A percentile compares a stretch with the other conserved stretches of the same genome.
Conservation (phyloP, 2,888 invertebrate species). For the Polyploca ridens region DNA sequence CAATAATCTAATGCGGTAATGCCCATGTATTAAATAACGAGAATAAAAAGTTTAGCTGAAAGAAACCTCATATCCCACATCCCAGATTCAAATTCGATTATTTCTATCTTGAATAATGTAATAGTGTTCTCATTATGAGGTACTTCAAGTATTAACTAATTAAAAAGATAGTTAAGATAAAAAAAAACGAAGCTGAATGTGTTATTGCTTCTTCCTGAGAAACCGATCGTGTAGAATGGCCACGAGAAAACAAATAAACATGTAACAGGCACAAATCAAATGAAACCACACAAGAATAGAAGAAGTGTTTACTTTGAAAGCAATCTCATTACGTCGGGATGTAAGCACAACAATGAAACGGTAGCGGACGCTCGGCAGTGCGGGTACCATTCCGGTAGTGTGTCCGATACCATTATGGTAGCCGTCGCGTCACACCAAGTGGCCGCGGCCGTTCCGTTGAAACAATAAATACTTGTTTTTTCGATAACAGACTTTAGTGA, state of each 20-base stretch:
- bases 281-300: slow-evolving; percentile 58
- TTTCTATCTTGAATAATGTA: no score
- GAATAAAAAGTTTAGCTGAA: no score
- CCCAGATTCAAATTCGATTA: no score
- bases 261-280: slow-evolving; percentile 57
- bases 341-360: slow-evolving; percentile 18
- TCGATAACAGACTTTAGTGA: not conserved
- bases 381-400: not conserved
- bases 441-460: not conserved
- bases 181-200: not conserved
- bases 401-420: not conserved
- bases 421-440: not conserved
- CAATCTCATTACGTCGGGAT: slow-evolving; percentile 44
- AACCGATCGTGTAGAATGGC: slow-evolving; percentile 34
- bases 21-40: no score
- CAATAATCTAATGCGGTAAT: no score
- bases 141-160: no score
- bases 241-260: slow-evolving; percentile 58
- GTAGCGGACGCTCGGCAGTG: slow-evolving; percentile 17
- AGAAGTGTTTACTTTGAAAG: slow-evolving; percentile 66
- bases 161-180: no score
- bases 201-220: not conserved
- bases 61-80: no score
- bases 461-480: slow-evolving; percentile 16
- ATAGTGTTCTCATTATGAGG: no score